Evolutionary conservation across 2,797 vertebrate genomes (phyloP).

Genomic region (Eidolon dupreanum): DNA sequence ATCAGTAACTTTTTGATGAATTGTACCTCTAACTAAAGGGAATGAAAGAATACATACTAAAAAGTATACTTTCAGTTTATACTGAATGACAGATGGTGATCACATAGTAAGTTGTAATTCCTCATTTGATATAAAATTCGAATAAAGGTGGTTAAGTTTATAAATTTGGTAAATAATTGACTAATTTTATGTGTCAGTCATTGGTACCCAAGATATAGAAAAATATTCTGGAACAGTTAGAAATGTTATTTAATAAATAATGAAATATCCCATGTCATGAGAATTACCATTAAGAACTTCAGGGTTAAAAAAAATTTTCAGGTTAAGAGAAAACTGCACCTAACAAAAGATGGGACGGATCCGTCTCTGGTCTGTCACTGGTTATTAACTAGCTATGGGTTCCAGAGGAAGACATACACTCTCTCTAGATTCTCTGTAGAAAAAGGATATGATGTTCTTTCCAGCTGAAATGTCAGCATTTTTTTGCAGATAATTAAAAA

Average conservation of each 20-base stretch:
- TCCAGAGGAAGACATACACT: neutral
- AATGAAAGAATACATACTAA: neutral
- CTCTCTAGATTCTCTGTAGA: neutral
- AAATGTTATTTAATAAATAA: conserved; percentile 35
- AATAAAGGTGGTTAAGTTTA: neutral
- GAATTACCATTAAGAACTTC: neutral
- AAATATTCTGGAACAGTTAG: neutral
- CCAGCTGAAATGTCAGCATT: neutral
- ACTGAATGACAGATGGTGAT: neutral
- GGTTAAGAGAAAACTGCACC: neutral
- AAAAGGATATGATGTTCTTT: neutral
- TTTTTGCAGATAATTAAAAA: neutral
- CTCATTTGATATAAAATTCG: neutral
- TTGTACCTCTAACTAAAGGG: neutral
- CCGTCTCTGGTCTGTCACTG: neutral
- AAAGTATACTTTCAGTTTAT: neutral
- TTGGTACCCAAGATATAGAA: neutral
- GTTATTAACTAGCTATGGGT: neutral
- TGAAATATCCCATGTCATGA: neutral
- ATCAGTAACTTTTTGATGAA: neutral
- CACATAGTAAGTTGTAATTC: neutral
- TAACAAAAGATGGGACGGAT: neutral
- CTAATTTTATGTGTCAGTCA: neutral
- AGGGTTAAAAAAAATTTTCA: neutral
- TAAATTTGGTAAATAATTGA: neutral